Percentiles rank a stretch among this genome's conserved stretches.
phyloP scores from a whole-genome alignment of 1,140 invertebrate species.

The Stegodyphus mimosarum region DNA sequence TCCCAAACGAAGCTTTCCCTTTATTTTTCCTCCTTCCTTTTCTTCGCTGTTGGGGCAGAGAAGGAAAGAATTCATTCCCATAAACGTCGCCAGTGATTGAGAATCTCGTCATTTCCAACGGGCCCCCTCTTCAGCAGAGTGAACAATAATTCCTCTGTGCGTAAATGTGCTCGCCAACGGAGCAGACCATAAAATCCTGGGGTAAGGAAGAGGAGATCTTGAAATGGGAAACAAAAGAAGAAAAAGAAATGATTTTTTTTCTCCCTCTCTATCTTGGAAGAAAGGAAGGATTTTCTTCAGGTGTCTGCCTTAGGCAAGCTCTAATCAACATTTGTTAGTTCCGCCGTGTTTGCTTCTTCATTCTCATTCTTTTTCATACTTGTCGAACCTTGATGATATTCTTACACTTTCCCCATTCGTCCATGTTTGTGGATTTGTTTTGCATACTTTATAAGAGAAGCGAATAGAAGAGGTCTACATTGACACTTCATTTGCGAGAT shows the following conservation, averaged over 20 bases:
- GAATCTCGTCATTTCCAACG: conserved; percentile 6
- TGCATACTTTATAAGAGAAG: too few species aligned
- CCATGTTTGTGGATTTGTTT: too few species aligned
- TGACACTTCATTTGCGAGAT: too few species aligned
- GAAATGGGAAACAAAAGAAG: not conserved
- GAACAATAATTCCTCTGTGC: conserved; percentile 30
- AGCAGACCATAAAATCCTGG: conserved; percentile 14
- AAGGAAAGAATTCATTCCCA: conserved; percentile 18
- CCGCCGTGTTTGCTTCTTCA: not conserved
- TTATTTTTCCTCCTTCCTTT: not conserved
- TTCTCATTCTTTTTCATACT: conserved; percentile 31
- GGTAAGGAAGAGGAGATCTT: not conserved
- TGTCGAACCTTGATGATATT: conserved; percentile 12
- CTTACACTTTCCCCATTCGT: too few species aligned
- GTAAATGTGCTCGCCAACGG: conserved; percentile 9
- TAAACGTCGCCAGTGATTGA: conserved; percentile 28
- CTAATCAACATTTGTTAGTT: conserved; percentile 24
- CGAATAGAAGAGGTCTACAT: too few species aligned
- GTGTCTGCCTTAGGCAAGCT: conserved; percentile 5
- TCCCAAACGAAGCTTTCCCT: not conserved
- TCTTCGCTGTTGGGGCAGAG: not conserved
- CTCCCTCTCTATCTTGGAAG: too few species aligned
- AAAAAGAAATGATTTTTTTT: too few species aligned
- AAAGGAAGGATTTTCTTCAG: conserved; percentile 12
- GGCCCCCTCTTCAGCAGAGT: not conserved